Percentiles rank a stretch among this genome's conserved stretches.
Conservation (phyloP, 2,113 vertebrate species). For the Hepsetus odoe region DNA sequence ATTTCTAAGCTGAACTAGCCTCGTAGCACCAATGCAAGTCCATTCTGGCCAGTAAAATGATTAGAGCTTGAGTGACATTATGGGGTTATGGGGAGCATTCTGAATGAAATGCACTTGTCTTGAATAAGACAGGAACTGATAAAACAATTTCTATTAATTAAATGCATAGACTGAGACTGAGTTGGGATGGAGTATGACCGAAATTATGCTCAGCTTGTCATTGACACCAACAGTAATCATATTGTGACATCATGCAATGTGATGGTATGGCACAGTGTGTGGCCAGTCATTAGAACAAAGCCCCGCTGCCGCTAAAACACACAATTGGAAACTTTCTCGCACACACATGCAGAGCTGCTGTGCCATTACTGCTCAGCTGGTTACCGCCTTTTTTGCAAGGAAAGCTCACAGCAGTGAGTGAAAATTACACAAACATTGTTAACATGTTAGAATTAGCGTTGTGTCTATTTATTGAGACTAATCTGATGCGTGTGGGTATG, state of each 20-base stretch:
- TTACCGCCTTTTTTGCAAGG: slow-evolving; percentile 32
- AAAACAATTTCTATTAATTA: too few relatives aligned
- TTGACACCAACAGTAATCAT: slow-evolving; percentile 32
- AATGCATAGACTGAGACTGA: slow-evolving; percentile 5
- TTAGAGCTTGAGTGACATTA: too few relatives aligned
- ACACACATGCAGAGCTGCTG: slow-evolving; percentile 19
- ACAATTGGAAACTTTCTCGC: slow-evolving; percentile 34
- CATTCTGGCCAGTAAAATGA: too few relatives aligned
- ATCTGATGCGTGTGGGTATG: not conserved
- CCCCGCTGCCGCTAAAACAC: slow-evolving; percentile 59
- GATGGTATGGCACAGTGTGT: slow-evolving; percentile 48
- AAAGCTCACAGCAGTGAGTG: slow-evolving; percentile 45
- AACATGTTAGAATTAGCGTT: slow-evolving; percentile 36
- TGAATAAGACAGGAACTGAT: too few relatives aligned
- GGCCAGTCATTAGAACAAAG: slow-evolving; percentile 52
- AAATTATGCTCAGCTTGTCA: slow-evolving; percentile 19
- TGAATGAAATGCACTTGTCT: too few relatives aligned
- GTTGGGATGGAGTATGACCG: slow-evolving; percentile 29
- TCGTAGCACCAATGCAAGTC: too few relatives aligned
- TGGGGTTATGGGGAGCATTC: too few relatives aligned
- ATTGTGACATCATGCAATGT: slow-evolving; percentile 38
- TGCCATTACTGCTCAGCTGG: slow-evolving; percentile 44
- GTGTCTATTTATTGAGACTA: slow-evolving; percentile 12
- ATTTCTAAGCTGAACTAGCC: too few relatives aligned
- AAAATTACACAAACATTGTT: slow-evolving; percentile 49